Base-by-base conservation (phyloP, 1,140 invertebrate genomes). In the Heliconius nattereri region DNA sequence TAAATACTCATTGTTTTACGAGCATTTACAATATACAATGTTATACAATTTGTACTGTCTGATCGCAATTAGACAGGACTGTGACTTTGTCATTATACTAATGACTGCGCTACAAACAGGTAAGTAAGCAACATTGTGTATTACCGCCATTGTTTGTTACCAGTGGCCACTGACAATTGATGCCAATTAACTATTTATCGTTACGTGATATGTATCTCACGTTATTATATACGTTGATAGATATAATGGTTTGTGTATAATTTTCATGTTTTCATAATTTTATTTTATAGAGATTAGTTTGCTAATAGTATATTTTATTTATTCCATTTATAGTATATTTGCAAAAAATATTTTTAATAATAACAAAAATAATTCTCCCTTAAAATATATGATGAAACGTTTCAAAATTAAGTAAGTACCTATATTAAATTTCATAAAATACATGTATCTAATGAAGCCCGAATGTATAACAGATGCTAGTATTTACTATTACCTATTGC, bases 11-110 rank as follows among this genome's bases (percentile, higher is more conserved):
- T 45, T 23, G n/a, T 76, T 70, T 70, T 40, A 76, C 19, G 7
- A 70, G 35, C 74, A 70, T 60, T 70, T 76, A n/a, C 37, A 76
- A 40, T 37, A 45, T 76, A 76, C 75, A 76, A 76, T 49, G 60
- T 71, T 71, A 35, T 35, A 76, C 9, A 11, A 57, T n/a, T n/a
- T 45, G 23, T 20, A 32, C n/a, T 49, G n/a, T 76, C 23, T 49
- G 75, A 76, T 76, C 60, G 32, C 75, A 76, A 76, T 76, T 76
- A 70, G 49, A 70, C 60, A 70, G 60, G 71, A 76, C 20, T 76
- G 37, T 71, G 75, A 76, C 37, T 49, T 76, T 76, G 75, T 76
- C 75, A 23, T 49, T 71, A 35, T 19, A 66, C 54, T 71, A 76
- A 76, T 76, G 40, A 66, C 26, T 11, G 11, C 26, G n/a, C 37